Conservation (phyloP, 2,113 vertebrate genomes). For the Nothoprocta perdicaria region DNA sequence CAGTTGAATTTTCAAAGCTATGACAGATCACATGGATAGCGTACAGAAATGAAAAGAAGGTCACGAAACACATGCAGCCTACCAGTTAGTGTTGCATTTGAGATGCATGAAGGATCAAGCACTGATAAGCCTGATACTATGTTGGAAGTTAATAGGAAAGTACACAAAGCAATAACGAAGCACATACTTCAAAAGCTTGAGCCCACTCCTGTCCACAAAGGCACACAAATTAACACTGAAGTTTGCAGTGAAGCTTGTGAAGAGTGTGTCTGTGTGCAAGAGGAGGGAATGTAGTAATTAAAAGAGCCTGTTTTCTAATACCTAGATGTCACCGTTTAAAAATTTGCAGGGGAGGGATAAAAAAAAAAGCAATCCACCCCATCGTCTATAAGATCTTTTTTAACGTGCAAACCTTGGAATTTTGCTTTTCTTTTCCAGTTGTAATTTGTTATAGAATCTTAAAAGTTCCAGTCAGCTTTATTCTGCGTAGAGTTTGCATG, state of each 20-base stretch:
- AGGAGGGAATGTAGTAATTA: background rate
- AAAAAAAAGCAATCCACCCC: background rate
- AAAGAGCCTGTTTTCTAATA: background rate
- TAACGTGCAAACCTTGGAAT: background rate
- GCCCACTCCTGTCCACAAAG: background rate
- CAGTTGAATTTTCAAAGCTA: slow-evolving; percentile 65
- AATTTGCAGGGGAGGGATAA: background rate
- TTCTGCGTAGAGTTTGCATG: background rate
- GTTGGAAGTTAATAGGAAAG: slow-evolving; percentile 26
- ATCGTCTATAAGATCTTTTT: background rate
- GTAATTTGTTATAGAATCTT: background rate
- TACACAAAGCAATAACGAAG: slow-evolving; percentile 33
- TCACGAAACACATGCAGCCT: slow-evolving; percentile 43
- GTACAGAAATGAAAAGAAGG: slow-evolving; percentile 57
- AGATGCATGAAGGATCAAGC: slow-evolving; percentile 44
- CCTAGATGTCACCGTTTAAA: background rate
- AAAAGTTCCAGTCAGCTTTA: background rate
- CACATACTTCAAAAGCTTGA: slow-evolving; percentile 12
- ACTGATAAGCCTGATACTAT: background rate
- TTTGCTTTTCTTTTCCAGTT: background rate
- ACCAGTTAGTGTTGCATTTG: slow-evolving; percentile 21
- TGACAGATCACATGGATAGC: slow-evolving; percentile 35
- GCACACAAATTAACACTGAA: background rate
- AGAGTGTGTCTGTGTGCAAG: background rate
- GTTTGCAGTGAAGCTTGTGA: background rate